Base-by-base conservation (phyloP, 2,888 invertebrate genomes). In the Aproaerema taeniolella region DNA sequence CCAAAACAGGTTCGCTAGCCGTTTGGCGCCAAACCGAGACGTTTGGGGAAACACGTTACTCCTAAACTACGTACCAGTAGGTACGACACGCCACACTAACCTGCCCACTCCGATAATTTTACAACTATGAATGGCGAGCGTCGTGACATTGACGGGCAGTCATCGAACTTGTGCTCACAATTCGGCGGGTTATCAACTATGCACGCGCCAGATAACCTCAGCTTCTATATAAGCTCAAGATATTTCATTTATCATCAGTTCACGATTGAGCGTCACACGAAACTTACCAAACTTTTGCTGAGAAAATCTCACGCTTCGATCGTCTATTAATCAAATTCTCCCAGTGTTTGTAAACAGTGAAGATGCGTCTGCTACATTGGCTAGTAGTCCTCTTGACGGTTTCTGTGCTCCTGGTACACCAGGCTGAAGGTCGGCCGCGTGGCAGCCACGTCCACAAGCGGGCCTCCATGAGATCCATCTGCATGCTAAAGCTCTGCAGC, bases 81-180 rank as follows among this genome's bases (percentile, higher is more conserved):
- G 8, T 20, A 20, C 20, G 7, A 4, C 7, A 20, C 20, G 20
- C 20, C 20, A 20, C n/a, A 7, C 7, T 20, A 20, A 20, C 20
- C 20, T 20, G 7, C 20, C 20, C 7, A 20, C 5, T 7, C 5
- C 26, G 81, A 81, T 82, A 79, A 81, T 67, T 80, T 82, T 83
- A 83, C 81, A 81, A 81, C 64, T 64, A 68, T 64, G 63, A 60
- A 57, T 52, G 41, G 10, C 39, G 54, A 54, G 58, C n/a, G n/a
- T n/a, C n/a, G n/a, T 80, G 83, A 83, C 82, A 83, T 85, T 83
- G 83, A 70, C 56, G 42, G 43, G 47, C 81, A 80, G 82, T 85
- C 83, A 83, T 79, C 81, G 85, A 85, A 82, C 85, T 63, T 65
- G 49, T 33, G 40, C 34, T 67, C 69, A 52, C 59, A 58, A 67